Conservation (phyloP, 2,888 invertebrate genomes). For the Tyria jacobaeae region DNA sequence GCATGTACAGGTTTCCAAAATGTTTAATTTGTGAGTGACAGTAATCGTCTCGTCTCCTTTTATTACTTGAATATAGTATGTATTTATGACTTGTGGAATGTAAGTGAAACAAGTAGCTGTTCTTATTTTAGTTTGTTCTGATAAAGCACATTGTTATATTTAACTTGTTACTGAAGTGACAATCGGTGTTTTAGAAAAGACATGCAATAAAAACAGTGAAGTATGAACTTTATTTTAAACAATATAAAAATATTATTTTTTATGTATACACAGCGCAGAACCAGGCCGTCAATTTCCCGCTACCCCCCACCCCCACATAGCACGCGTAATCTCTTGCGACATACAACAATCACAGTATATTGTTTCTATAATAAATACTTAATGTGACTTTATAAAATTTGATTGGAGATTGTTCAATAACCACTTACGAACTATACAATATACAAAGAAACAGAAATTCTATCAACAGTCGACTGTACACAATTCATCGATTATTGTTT, state of each 20-base stretch:
- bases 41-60: background rate
- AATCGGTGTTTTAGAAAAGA: slow-evolving; percentile 69
- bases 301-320: slow-evolving; percentile 5
- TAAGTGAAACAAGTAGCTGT: slow-evolving; percentile 23
- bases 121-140: slow-evolving; percentile 45
- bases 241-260: slow-evolving; percentile 84
- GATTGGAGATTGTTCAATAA: slow-evolving; percentile 76
- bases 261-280: slow-evolving; percentile 50
- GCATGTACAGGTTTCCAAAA: background rate
- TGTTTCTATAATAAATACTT: slow-evolving; percentile 76
- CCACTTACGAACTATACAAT: slow-evolving; percentile 80
- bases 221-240: slow-evolving; percentile 82
- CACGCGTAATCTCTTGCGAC: slow-evolving; percentile 25
- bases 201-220: slow-evolving; percentile 73
- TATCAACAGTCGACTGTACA: slow-evolving; percentile 68
- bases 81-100: slow-evolving; percentile 33
- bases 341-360: slow-evolving; percentile 78
- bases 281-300: slow-evolving; percentile 13
- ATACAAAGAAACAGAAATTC: slow-evolving; percentile 74
- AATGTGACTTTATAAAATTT: slow-evolving; percentile 61
- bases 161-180: slow-evolving; percentile 47
- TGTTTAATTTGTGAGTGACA: background rate
- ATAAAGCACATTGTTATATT: slow-evolving; percentile 80
- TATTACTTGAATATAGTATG: background rate
- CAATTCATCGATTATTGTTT: slow-evolving; percentile 70